Conservation (phyloP, 1,140 invertebrate species). For the Atta colombica region DNA sequence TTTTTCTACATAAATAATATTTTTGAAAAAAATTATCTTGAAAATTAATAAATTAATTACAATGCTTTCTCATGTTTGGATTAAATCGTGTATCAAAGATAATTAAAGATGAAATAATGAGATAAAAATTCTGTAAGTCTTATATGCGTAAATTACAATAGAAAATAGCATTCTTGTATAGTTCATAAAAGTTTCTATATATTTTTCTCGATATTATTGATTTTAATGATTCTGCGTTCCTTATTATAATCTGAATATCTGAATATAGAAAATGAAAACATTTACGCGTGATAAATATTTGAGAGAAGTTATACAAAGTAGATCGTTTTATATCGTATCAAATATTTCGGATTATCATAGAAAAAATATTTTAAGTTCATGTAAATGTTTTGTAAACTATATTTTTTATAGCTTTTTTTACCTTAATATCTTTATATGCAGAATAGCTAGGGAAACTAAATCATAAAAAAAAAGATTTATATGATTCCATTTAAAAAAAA, state of each 20-base stretch:
- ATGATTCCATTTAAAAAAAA: not conserved
- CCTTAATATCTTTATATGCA: not conserved
- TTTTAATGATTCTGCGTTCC: not conserved
- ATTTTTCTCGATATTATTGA: conserved; percentile 7
- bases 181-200: not conserved
- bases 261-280: not conserved
- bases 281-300: conserved; percentile 28
- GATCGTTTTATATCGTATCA: not conserved
- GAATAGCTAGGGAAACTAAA: not conserved
- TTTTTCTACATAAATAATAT: not conserved
- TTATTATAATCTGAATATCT: not conserved
- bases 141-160: not conserved
- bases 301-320: not conserved
- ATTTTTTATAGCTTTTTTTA: not conserved
- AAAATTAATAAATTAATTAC: not conserved
- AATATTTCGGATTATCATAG: not conserved
- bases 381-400: not conserved
- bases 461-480: not conserved
- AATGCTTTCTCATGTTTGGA: not conserved
- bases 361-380: not conserved
- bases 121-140: not conserved
- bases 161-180: not conserved
- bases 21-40: not conserved
- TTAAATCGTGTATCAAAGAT: not conserved
- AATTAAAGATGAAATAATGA: not conserved